phyloP scores from a whole-genome alignment of 30 jellyfish, hydroid and myxozoan genomes.

The Hydractinia echinata region DNA sequence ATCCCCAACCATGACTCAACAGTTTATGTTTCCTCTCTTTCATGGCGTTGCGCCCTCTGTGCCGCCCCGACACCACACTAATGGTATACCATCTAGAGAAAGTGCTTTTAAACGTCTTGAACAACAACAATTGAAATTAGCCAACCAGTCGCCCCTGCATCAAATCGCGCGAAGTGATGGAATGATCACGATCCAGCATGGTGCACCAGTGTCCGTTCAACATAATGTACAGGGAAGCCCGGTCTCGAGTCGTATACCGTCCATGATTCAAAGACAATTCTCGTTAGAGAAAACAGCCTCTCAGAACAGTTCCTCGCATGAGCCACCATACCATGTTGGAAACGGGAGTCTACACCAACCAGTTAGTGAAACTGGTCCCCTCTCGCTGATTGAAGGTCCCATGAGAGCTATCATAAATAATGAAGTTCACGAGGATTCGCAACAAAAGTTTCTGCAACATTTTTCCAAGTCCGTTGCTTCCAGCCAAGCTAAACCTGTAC shows the following conservation, averaged over 20 bases:
- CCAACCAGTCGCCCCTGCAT: neutral
- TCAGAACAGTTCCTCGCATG: too few relatives aligned
- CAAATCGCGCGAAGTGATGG: neutral
- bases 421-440: constrained; percentile 24
- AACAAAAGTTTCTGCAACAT: constrained; percentile 28
- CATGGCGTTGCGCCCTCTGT: constrained; percentile 41
- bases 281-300: constrained; percentile 9
- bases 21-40: constrained; percentile 25
- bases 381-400: constrained; percentile 18
- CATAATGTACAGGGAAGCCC: constrained; percentile 31
- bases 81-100: constrained; percentile 27
- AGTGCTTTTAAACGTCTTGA: constrained; percentile 37
- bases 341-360: neutral
- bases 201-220: constrained; percentile 19
- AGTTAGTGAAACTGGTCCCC: constrained; percentile 6
- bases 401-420: neutral
- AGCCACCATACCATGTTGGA: too few relatives aligned
- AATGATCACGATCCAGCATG: neutral
- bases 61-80: constrained; percentile 31
- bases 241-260: constrained; percentile 20
- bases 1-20: neutral
- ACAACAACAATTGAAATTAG: constrained; percentile 9
- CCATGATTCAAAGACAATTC: constrained; percentile 20
- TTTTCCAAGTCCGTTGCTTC: constrained; percentile 32
- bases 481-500: neutral